These are phyloP conservation scores for Rhinoraja longicauda DNA, from an alignment of 2,797 vertebrate species.

Conservation along the genomic window DNA sequence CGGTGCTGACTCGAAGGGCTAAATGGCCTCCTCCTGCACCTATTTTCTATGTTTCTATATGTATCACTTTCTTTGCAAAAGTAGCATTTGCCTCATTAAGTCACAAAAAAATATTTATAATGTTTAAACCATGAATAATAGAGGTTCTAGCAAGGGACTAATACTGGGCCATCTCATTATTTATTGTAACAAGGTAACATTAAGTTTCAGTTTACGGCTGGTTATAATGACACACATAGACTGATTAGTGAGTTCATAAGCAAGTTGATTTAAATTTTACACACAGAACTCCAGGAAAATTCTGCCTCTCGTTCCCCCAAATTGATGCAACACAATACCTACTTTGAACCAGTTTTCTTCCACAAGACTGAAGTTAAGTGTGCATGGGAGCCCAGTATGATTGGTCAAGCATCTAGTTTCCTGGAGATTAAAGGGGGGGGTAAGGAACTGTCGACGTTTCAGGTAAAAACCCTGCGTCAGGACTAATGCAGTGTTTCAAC, in stretches of 20 bases:
- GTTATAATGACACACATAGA: neutral
- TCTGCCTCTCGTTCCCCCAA: neutral
- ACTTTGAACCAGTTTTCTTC: no score
- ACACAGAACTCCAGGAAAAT: neutral
- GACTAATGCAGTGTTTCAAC: no score
- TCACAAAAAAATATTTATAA: neutral
- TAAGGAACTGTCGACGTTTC: no score
- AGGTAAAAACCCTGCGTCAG: no score
- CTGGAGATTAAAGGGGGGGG: no score
- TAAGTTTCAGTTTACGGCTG: neutral
- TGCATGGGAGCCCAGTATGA: no score
- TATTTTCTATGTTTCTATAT: no score
- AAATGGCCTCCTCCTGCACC: no score
- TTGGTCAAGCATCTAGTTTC: no score
- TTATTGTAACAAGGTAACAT: neutral
- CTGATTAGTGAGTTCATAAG: neutral
- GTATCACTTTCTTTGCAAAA: neutral
- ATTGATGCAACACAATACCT: no score
- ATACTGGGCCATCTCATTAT: neutral
- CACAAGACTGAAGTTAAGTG: no score
- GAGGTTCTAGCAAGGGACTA: neutral
- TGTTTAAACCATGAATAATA: neutral
- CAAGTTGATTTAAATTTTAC: neutral
- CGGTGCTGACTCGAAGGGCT: no score
- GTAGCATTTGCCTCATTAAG: neutral